Base-by-base conservation (phyloP, 2,113 vertebrate genomes). In the Trochalopteron elliotii region DNA sequence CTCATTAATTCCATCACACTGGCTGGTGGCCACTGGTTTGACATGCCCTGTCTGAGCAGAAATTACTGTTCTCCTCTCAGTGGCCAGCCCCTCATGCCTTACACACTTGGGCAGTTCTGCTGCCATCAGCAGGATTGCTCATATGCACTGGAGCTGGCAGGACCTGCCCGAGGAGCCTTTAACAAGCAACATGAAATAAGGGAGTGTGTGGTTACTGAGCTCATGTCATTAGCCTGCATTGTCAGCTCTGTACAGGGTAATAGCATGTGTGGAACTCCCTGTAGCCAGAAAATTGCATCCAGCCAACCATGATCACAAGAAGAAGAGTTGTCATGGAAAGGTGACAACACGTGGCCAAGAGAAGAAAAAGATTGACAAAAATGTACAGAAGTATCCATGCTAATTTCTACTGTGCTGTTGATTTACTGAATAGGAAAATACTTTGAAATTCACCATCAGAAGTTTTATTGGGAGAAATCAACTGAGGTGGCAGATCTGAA, bases 1-100 rank as follows among this genome's bases (percentile, higher is more conserved):
- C 69, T 94, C 83, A 89, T 97, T 95, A 95, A 94, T 94, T 96
- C 94, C 93, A 94, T 82, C 91, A 91, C 83, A 40, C 60, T 91
- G 83, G 72, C 86, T 91, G 65, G 52, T 81, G 65, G 93, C 94
- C 94, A 78, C 95, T 68, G 91, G 87, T 93, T 86, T 94, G 94
- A 96, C 91, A 33, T 71, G 81, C n/a, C 52, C 64, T 75, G 56
- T 75, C 77, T 87, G 69, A 91, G 74, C 42, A 88, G 74, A 82
- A 92, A 90, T 71, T 47, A 27, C 76, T 87, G 3, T 35, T 94
- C 76, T 40, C 55, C 81, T 53, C 44, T 44, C 35, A 47, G 72
- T 49, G 80, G 57, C 65, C 86, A 84, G 86, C 28, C 16, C 44
- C 37, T 68, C 91, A 33, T 60, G 71, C 44, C 65, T 83, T 37